These are phyloP conservation scores for Entomobrya multifasciata DNA, from an alignment of 2,888 invertebrate genomes.

Conservation along the genomic window DNA sequence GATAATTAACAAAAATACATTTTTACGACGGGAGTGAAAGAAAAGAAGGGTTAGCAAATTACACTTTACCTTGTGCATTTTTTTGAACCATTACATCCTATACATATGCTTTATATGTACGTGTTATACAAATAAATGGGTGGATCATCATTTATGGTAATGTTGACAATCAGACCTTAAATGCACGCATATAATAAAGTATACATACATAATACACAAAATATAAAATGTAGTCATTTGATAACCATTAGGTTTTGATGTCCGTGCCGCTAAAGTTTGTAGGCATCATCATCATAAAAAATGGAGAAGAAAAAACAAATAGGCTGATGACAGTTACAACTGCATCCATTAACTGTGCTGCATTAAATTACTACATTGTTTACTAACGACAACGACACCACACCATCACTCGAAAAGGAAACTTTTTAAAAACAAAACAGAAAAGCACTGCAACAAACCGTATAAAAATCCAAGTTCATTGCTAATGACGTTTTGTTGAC, in stretches of 20 bases:
- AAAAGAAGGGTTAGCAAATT: constrained; percentile 1
- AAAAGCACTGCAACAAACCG: not conserved
- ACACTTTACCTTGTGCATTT: not conserved
- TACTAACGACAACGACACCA: not conserved
- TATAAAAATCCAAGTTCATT: constrained; percentile 11
- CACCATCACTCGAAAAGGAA: not conserved
- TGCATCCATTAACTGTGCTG: constrained; percentile 3
- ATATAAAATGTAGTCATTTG: no score
- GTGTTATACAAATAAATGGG: constrained; percentile 3
- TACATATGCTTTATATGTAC: not conserved
- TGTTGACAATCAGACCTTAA: constrained; percentile 10
- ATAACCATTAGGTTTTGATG: no score
- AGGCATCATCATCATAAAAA: not conserved
- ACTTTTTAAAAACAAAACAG: not conserved
- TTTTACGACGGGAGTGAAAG: not conserved
- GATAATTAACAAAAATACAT: constrained; percentile 20
- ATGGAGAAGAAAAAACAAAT: not conserved
- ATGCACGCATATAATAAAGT: not conserved
- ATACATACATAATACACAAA: not conserved
- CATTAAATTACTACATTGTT: constrained; percentile 27
- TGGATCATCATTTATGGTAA: constrained; percentile 11
- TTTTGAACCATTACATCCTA: not conserved
- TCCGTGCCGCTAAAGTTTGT: no score
- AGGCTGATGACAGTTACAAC: constrained; percentile 31
- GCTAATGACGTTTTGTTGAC: constrained; percentile 35